Conservation (phyloP, 2,113 vertebrate genomes). For the Edolisoma coerulescens region DNA sequence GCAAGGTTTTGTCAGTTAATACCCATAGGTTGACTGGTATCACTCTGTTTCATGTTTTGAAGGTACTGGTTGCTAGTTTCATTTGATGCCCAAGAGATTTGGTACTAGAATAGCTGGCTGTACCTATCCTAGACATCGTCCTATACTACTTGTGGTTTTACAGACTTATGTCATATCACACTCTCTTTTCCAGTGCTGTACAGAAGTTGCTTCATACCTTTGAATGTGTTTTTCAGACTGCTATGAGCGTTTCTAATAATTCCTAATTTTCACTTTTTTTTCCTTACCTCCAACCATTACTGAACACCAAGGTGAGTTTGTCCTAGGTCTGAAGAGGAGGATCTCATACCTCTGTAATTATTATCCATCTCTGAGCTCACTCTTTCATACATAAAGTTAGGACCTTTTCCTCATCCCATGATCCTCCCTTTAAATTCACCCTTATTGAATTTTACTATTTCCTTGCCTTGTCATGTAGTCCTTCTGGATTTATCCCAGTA, state of each 20-base stretch:
- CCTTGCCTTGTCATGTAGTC: background rate
- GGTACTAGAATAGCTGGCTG: background rate
- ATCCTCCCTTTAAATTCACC: background rate
- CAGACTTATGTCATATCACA: background rate
- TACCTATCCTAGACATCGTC: background rate
- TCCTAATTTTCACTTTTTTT: background rate
- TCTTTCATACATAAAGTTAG: background rate
- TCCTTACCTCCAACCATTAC: rapidly evolving
- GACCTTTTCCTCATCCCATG: background rate
- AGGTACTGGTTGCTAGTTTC: background rate
- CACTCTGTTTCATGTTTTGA: background rate
- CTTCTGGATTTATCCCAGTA: background rate
- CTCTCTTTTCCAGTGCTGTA: background rate
- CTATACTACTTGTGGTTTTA: background rate
- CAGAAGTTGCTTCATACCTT: background rate
- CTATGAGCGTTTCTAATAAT: background rate
- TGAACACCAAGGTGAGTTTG: background rate
- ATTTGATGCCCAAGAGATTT: background rate
- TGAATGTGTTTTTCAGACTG: background rate
- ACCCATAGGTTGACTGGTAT: background rate
- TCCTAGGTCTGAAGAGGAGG: background rate
- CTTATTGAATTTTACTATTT: background rate
- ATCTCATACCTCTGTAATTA: background rate
- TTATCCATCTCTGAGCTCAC: background rate
- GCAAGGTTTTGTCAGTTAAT: background rate